These are phyloP conservation scores for Oligia fasciuncula DNA, from an alignment of 2,888 invertebrate species.

Conservation along the genomic window DNA sequence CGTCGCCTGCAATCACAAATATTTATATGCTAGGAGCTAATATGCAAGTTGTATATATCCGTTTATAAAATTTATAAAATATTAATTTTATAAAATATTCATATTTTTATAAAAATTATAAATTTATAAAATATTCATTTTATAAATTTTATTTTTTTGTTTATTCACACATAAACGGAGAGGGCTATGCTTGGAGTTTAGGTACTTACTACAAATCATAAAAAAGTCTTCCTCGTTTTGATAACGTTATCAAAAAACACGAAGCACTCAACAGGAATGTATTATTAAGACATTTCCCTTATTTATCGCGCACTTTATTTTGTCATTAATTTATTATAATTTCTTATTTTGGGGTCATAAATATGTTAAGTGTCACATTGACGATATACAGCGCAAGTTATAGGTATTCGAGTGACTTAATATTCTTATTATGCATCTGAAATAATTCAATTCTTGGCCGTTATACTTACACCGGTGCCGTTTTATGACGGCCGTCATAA, in stretches of 20 bases:
- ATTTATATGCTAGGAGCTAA: not conserved
- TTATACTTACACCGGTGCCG: too few relatives aligned
- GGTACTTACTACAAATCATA: not conserved
- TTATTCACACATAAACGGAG: not conserved
- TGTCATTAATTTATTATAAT: slow-evolving; percentile 32
- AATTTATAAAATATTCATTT: too few relatives aligned
- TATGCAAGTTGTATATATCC: not conserved
- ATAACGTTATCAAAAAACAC: slow-evolving; percentile 19
- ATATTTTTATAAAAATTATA: too few relatives aligned
- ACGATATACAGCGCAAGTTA: slow-evolving; percentile 7
- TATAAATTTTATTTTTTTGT: too few relatives aligned
- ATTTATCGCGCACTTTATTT: slow-evolving; percentile 30
- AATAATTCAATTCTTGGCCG: not conserved
- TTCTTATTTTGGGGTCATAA: slow-evolving; percentile 24
- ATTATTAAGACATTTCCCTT: slow-evolving; percentile 20
- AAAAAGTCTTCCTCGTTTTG: slow-evolving; percentile 9
- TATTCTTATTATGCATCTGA: too few relatives aligned
- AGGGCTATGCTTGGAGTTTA: too few relatives aligned
- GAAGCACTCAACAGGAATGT: slow-evolving; percentile 19
- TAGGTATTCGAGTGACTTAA: not conserved
- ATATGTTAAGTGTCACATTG: slow-evolving; percentile 12
- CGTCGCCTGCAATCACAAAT: slow-evolving; percentile 16
- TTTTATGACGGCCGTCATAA: too few relatives aligned
- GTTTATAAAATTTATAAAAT: too few relatives aligned
- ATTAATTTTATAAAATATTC: too few relatives aligned